Conservation (phyloP, 2,888 invertebrate genomes). For the Mimachlamys varia region DNA sequence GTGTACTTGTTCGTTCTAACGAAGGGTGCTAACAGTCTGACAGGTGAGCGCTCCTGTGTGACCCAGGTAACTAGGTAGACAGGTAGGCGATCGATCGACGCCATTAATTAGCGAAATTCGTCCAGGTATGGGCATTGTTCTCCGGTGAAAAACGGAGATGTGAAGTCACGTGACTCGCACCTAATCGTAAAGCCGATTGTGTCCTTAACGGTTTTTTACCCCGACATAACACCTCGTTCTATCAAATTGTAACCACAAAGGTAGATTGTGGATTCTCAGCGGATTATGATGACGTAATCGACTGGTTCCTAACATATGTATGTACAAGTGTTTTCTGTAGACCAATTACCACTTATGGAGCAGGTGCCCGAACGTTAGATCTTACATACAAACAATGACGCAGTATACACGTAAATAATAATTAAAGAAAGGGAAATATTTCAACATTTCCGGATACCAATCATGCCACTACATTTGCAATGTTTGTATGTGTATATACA, state of each 20-base stretch:
- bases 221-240: neutral
- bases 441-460: too few relatives aligned
- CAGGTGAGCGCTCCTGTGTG: neutral
- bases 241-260: neutral
- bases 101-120: neutral
- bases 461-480: too few relatives aligned
- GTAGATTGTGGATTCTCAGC: neutral
- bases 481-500: too few relatives aligned
- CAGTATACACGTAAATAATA: too few relatives aligned
- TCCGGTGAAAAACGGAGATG: neutral
- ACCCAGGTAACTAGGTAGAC: neutral
- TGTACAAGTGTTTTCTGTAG: neutral
- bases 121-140: neutral
- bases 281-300: conserved; percentile 4
- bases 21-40: neutral
- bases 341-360: neutral
- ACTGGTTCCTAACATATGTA: neutral
- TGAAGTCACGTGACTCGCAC: neutral
- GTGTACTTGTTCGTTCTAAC: neutral
- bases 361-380: neutral
- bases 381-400: neutral
- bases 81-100: neutral
- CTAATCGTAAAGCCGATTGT: conserved; percentile 32
- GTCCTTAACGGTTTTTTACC: conserved; percentile 19
- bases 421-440: too few relatives aligned